Evolutionary conservation across 2,888 invertebrate genomes (phyloP), one percentile per base, ranked within the genome.

Genomic region (Pterostichus madidus): DNA sequence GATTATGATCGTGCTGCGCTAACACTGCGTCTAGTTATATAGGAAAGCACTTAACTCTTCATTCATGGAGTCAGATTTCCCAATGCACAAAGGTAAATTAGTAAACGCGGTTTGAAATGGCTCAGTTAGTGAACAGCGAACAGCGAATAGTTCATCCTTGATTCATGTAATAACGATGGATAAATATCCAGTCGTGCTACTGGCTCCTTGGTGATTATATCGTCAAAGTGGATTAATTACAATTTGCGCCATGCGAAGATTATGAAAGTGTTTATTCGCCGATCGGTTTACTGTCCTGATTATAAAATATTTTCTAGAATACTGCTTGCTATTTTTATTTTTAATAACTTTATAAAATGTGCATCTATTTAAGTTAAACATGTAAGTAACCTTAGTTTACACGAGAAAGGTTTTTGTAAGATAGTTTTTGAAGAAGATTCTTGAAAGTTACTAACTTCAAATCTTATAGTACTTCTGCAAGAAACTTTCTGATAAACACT

Each of bases 151-250:
- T 39, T 39, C 39, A 39, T 35, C 32, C 31, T 59, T 31, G 59
- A 31, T 59, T 10, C 31, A 5, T 53, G 17, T 15, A 15, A 17
- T 71, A 32, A 17, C 68, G 39, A 44, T 71, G 68, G 68, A 46
- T 64, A 64, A 59, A 39, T 71, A 71, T 71, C 68, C 39, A 39
- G 13, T 7, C 6, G 44, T 68, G 6, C 8, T 17, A 7, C 31
- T 44, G 11, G 68, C 44, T 71, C 17, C 68, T 44, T 44, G 39
- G 17, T 44, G 68, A 71, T 64, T 64, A 64, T 17, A 11, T 15
- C 68, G 15, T 71, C 68, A 44, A 68, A 68, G 68, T 44, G 7
- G 68, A 71, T 71, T 71, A 71, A 71, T 71, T 71, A 24, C 15
- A 44, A 39, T 71, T 39, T 56, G 56, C 17, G 13, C 5, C 15